Base-by-base conservation (phyloP, 35 echinoderm and acorn worm genomes). In the Heliocidaris erythrogramma region DNA sequence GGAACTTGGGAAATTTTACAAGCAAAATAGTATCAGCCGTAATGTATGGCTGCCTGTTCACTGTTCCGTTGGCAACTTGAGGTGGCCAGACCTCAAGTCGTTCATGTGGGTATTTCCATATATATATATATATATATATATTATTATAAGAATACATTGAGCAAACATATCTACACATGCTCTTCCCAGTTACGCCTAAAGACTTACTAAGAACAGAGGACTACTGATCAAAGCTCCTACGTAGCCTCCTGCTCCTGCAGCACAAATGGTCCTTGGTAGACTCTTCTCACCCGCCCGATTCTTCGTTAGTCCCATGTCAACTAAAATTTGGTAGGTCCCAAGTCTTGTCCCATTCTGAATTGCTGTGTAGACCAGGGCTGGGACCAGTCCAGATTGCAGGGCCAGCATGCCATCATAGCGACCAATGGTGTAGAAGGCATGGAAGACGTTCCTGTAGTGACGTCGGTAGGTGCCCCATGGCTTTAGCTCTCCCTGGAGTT, bases 401-500 rank as follows among this genome's bases (percentile, higher is more conserved):
- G 98, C 98, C 12, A 94, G 31, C 9, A 99, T 35, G 13, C 98
- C 98, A 52, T 99, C 98, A 31, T 95, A 95, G 84, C 86, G 95
- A 30, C 97, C 98, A 13, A 99, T 96, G 32, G 96, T 99, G 92
- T 93, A 97, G 95, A 97, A 97, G 30, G 96, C 96, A 91, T 97
- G 97, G 91, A 97, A 99, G n/a, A 97, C 96, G 94, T 97, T 95
- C 69, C 91, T 92, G 95, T 97, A 97, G 94, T 95, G 96, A 17
- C 97, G 94, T 27, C 94, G 96, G 50, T 99, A 99, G 24, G 97
- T 96, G 7, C 98, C 98, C 85, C 97, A 86, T 4, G 95, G 95
- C 47, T 94, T 94, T n/a, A 97, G 94, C 92, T 99, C 98, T 8
- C 98, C 98, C 92, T 99, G 98, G 7, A 99, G 94, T 69, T 99